Conservation (phyloP, 2,113 vertebrate species). For the Cathartes aura region DNA sequence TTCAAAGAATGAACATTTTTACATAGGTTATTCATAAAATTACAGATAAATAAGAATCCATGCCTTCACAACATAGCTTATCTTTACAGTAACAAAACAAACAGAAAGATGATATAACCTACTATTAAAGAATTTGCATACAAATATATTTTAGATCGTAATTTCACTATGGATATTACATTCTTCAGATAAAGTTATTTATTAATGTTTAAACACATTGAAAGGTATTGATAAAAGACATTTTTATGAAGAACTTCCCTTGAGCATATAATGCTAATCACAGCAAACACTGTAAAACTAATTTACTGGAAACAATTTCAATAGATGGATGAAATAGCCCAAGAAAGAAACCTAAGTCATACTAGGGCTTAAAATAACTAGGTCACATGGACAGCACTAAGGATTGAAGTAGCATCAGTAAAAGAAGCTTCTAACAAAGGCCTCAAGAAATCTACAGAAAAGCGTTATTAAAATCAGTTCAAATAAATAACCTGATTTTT, state of each 20-base stretch:
- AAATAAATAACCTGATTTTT: neutral
- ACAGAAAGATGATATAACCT: neutral
- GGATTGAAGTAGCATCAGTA: slow-evolving; percentile 13
- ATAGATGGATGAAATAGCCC: slow-evolving; percentile 51
- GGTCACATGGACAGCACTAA: slow-evolving; percentile 56
- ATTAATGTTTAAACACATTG: neutral
- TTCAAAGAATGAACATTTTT: neutral
- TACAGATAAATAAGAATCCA: neutral
- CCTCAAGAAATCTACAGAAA: slow-evolving; percentile 4
- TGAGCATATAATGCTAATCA: slow-evolving; percentile 21
- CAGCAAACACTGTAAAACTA: slow-evolving; percentile 32
- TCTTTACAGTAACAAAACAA: neutral
- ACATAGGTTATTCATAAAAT: neutral
- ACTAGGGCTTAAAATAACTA: slow-evolving; percentile 68
- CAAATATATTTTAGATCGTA: neutral
- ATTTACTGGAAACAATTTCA: slow-evolving; percentile 51
- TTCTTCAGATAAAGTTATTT: neutral
- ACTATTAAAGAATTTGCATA: neutral
- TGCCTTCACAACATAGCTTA: neutral
- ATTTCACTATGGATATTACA: neutral
- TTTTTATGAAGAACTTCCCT: slow-evolving; percentile 13
- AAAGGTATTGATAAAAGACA: slow-evolving; percentile 16
- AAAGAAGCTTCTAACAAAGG: slow-evolving; percentile 26
- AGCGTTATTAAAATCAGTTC: neutral
- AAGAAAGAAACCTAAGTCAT: slow-evolving; percentile 64